phyloP scores from a whole-genome alignment of 2,888 invertebrate genomes.

The Seira ritae region DNA sequence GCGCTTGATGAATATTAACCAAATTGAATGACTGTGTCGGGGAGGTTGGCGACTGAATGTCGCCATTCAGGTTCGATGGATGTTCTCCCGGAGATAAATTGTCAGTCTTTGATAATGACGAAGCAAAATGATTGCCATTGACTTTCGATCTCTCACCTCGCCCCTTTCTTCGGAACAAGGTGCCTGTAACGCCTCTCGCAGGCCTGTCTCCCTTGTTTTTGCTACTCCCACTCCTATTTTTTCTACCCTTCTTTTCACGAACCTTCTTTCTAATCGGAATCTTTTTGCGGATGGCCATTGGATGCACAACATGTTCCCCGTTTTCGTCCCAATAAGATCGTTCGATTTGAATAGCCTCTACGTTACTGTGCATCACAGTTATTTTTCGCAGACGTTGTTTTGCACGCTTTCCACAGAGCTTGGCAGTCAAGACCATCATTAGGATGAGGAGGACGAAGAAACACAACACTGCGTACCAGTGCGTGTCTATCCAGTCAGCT shows the following conservation, averaged over 20 bases:
- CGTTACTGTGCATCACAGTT: slow-evolving; percentile 92
- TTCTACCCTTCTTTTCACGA: slow-evolving; percentile 74
- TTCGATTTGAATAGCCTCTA: slow-evolving; percentile 90
- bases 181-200: slow-evolving; percentile 40
- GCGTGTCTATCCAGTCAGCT: slow-evolving; percentile 89
- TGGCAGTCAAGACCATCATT: slow-evolving; percentile 87
- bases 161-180: slow-evolving; percentile 60
- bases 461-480: slow-evolving; percentile 93
- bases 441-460: slow-evolving; percentile 85
- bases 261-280: slow-evolving; percentile 92
- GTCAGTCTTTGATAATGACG: slow-evolving; percentile 61
- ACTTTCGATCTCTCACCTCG: slow-evolving; percentile 52
- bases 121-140: slow-evolving; percentile 33
- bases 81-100: slow-evolving; percentile 40
- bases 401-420: slow-evolving; percentile 86
- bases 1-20: slow-evolving; percentile 53
- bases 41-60: slow-evolving; percentile 55
- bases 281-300: slow-evolving; percentile 88
- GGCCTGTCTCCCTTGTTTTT: slow-evolving; percentile 52
- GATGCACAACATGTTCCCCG: slow-evolving; percentile 86
- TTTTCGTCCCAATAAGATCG: slow-evolving; percentile 81
- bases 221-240: slow-evolving; percentile 54
- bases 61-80: slow-evolving; percentile 58
- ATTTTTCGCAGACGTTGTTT: slow-evolving; percentile 90
- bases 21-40: slow-evolving; percentile 55